These are phyloP conservation scores for Eucera pruinosa DNA, from an alignment of 2,888 invertebrate genomes.

Conservation along the genomic window DNA sequence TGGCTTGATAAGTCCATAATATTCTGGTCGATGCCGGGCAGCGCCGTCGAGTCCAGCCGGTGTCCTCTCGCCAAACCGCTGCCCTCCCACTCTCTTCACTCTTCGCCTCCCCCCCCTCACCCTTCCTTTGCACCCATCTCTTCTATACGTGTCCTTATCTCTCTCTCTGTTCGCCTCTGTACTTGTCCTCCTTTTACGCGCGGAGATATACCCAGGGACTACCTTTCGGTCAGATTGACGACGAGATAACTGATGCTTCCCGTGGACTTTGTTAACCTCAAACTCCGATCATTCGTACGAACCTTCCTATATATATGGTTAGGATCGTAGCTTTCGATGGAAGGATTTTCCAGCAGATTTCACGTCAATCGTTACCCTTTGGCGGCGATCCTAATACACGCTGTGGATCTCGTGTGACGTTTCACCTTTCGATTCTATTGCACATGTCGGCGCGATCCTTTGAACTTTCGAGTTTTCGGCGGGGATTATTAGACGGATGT, in stretches of 20 bases:
- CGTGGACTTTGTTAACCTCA: conserved; percentile 76
- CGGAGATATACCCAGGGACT: conserved; percentile 54
- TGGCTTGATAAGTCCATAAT: conserved; percentile 84
- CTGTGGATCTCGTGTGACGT: conserved; percentile 4
- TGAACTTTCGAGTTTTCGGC: too few species aligned
- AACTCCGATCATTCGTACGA: conserved; percentile 72
- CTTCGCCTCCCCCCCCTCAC: conserved; percentile 17
- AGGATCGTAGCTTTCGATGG: conserved; percentile 36
- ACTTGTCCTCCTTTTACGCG: conserved; percentile 51
- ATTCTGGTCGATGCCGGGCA: conserved; percentile 80
- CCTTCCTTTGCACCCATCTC: too few species aligned
- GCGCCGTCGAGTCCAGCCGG: conserved; percentile 78
- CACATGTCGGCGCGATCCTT: not conserved
- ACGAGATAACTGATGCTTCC: conserved; percentile 71
- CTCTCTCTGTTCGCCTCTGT: too few species aligned
- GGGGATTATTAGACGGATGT: too few species aligned
- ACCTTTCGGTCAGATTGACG: conserved; percentile 75
- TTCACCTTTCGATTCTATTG: conserved; percentile 5
- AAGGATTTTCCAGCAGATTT: conserved; percentile 47
- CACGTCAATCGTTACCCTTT: conserved; percentile 36
- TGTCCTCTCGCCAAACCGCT: conserved; percentile 73
- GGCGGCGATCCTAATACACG: conserved; percentile 7
- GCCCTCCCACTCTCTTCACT: conserved; percentile 44
- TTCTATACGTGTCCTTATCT: too few species aligned
- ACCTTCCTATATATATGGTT: too few species aligned